Percentiles rank a stretch among this genome's conserved stretches.
Evolutionary conservation across 2,888 invertebrate species (phyloP).

Genomic region (Xylota segnis): DNA sequence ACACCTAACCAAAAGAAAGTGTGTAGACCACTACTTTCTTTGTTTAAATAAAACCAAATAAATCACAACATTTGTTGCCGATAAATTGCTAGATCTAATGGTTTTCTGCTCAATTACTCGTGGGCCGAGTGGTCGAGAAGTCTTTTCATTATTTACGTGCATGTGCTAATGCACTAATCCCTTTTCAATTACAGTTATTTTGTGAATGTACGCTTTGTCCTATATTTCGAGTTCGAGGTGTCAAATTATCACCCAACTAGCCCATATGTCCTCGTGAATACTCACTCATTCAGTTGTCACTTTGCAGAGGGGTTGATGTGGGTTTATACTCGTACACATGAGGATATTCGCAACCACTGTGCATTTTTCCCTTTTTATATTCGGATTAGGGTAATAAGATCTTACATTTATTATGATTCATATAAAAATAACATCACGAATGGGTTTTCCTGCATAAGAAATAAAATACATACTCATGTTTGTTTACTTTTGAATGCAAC

Average conservation of each 20-base stretch:
- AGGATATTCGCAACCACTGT: not conserved
- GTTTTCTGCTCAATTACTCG: slow-evolving; percentile 60
- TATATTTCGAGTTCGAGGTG: slow-evolving; percentile 65
- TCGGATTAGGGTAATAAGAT: slow-evolving; percentile 45
- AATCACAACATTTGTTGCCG: slow-evolving; percentile 71
- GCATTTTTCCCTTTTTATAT: not conserved
- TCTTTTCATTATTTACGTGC: slow-evolving; percentile 46
- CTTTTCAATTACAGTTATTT: slow-evolving; percentile 75
- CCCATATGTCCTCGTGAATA: slow-evolving; percentile 65
- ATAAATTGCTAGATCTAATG: slow-evolving; percentile 49
- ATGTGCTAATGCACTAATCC: slow-evolving; percentile 71
- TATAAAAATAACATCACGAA: too few relatives aligned
- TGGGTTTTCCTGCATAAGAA: too few relatives aligned
- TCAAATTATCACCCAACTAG: slow-evolving; percentile 72
- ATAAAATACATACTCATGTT: too few relatives aligned
- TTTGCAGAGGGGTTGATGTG: slow-evolving; percentile 46
- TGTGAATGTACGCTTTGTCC: slow-evolving; percentile 58
- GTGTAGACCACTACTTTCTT: slow-evolving; percentile 10
- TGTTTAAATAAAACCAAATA: slow-evolving; percentile 31
- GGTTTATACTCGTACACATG: not conserved
- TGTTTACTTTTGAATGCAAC: too few relatives aligned
- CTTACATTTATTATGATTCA: slow-evolving; percentile 23
- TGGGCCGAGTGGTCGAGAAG: slow-evolving; percentile 36
- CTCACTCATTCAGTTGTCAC: slow-evolving; percentile 23
- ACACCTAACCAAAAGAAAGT: not conserved